A percentile compares a stretch with the other conserved stretches of the same genome.
Conservation (phyloP, 2,888 invertebrate genomes). For the Diabrotica balteata region DNA sequence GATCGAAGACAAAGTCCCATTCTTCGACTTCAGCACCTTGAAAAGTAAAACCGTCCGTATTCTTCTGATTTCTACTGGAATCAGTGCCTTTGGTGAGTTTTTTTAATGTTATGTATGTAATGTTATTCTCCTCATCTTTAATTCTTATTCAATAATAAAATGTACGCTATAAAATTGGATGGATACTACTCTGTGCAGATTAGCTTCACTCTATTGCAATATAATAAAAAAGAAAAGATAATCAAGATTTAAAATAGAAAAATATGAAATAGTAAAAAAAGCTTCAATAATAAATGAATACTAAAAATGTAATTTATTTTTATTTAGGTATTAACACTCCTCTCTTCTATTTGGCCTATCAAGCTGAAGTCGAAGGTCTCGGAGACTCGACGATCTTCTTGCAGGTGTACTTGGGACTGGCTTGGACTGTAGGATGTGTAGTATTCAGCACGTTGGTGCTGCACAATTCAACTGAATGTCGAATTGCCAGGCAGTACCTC, state of each 20-base stretch:
- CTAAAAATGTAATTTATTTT: background rate
- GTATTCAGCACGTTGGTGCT: constrained; percentile 84
- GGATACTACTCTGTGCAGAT: no score
- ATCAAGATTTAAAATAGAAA: no score
- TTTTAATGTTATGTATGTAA: no score
- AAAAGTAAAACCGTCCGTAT: constrained; percentile 86
- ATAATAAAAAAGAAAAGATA: no score
- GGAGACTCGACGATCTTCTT: constrained; percentile 58
- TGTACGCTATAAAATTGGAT: no score
- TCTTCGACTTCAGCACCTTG: constrained; percentile 86
- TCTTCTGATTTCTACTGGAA: constrained; percentile 79
- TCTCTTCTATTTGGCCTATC: constrained; percentile 81
- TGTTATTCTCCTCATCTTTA: no score
- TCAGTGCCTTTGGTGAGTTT: constrained; percentile 73
- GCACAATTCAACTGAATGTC: constrained; percentile 82
- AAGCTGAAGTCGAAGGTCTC: constrained; percentile 76
- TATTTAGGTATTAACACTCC: constrained; percentile 73
- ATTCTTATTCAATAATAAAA: no score
- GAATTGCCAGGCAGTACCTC: constrained; percentile 84
- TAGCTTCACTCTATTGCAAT: no score
- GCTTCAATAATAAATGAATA: background rate
- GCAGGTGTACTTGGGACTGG: constrained; percentile 80
- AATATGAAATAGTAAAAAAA: background rate
- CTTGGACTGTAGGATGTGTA: constrained; percentile 83
- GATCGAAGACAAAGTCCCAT: constrained; percentile 79